phyloP scores from a whole-genome alignment of 2,888 invertebrate genomes.

The Macroteleia sp. region DNA sequence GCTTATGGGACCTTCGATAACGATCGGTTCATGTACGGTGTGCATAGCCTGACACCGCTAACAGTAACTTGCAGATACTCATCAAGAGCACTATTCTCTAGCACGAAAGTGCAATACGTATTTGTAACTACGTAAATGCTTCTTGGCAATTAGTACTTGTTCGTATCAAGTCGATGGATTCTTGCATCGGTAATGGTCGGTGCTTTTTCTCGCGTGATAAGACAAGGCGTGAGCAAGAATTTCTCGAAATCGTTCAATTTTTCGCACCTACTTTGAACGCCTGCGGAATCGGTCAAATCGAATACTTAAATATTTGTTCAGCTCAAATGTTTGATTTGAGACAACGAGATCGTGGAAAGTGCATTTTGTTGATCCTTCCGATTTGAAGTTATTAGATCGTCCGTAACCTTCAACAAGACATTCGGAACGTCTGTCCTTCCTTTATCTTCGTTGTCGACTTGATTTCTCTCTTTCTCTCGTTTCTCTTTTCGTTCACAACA shows the following conservation, averaged over 20 bases:
- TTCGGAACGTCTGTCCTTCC: conserved; percentile 19
- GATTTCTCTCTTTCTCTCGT: conserved; percentile 33
- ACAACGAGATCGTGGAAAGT: neutral
- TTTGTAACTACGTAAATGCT: conserved; percentile 48
- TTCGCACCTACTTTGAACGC: conserved; percentile 22
- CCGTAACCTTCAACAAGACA: neutral
- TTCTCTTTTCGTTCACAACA: too few species aligned
- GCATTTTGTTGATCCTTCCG: conserved; percentile 6
- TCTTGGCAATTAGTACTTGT: conserved; percentile 39
- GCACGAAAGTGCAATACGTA: conserved; percentile 44
- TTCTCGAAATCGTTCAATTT: neutral
- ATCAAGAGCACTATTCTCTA: conserved; percentile 50
- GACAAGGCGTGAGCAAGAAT: conserved; percentile 1
- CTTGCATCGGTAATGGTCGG: conserved; percentile 13
- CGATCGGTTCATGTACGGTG: too few species aligned
- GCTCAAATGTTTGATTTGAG: conserved; percentile 7
- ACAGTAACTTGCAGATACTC: conserved; percentile 34
- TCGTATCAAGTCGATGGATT: conserved; percentile 32
- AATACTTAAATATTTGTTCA: conserved; percentile 11
- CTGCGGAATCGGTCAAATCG: neutral
- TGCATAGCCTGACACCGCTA: conserved; percentile 23
- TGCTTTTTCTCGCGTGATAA: conserved; percentile 6
- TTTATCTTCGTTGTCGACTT: conserved; percentile 36
- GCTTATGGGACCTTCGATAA: conserved; percentile 55
- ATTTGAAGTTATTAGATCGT: conserved; percentile 12